Conservation (phyloP, 64 coral and sea anemone species). For the Pachyseris speciosa region DNA sequence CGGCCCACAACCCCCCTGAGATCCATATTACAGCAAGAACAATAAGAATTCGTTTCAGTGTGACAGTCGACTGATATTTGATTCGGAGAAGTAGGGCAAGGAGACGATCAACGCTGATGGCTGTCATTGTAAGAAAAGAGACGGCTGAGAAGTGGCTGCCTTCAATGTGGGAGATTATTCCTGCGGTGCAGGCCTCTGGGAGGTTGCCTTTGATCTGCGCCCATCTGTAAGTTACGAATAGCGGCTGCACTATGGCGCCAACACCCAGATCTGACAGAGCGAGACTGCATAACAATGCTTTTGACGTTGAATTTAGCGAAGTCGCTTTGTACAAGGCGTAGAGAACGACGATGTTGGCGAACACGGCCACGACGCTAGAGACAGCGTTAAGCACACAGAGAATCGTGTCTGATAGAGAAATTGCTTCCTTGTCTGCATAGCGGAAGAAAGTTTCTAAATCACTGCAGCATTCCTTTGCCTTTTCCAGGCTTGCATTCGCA, state of each 20-base stretch:
- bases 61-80: background rate
- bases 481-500: background rate
- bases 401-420: background rate
- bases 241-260: conserved; percentile 13
- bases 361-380: conserved; percentile 8
- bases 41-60: background rate
- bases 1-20: background rate
- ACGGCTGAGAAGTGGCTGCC: conserved; percentile 2
- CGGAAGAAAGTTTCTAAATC: conserved; percentile 20
- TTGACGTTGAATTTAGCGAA: conserved; percentile 5
- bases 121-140: conserved; percentile 32
- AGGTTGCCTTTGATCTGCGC: background rate
- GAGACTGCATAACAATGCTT: conserved; percentile 1
- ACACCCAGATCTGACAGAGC: conserved; percentile 35
- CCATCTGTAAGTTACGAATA: conserved; percentile 38
- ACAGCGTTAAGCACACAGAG: conserved; percentile 4
- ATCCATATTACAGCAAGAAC: conserved; percentile 13
- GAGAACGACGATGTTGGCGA: conserved; percentile 6
- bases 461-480: background rate
- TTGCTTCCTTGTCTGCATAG: background rate
- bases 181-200: background rate
- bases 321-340: conserved; percentile 37
- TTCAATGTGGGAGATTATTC: conserved; percentile 17
- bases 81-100: conserved; percentile 15
- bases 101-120: conserved; percentile 40